A percentile compares a stretch with the other conserved stretches of the same genome.
phyloP scores from a whole-genome alignment of 2,113 vertebrate genomes.

The Zeus faber region DNA sequence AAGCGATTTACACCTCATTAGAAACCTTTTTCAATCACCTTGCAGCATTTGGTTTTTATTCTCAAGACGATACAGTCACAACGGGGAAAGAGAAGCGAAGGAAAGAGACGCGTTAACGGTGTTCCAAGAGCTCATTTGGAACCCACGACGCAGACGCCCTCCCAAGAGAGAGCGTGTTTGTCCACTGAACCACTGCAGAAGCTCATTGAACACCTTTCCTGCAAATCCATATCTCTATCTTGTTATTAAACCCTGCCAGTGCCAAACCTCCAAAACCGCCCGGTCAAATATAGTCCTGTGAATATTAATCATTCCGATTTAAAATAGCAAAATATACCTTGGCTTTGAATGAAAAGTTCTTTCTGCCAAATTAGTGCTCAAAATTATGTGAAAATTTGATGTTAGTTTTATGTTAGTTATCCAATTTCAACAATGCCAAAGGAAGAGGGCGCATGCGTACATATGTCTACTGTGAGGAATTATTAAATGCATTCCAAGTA shows the following conservation, averaged over 20 bases:
- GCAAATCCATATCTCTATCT: constrained; percentile 48
- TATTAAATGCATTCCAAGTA: constrained; percentile 24
- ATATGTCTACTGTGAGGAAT: constrained; percentile 15
- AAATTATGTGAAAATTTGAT: too few species aligned
- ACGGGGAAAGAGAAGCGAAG: constrained; percentile 19
- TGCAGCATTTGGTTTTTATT: constrained; percentile 8
- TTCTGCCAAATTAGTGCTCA: too few species aligned
- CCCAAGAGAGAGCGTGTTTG: constrained; percentile 57
- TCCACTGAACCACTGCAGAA: constrained; percentile 59
- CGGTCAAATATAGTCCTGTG: neutral
- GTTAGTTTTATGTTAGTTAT: too few species aligned
- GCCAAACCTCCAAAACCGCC: constrained; percentile 10
- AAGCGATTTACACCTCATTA: neutral
- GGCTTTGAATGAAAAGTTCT: too few species aligned
- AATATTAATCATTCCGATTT: neutral
- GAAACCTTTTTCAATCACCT: neutral
- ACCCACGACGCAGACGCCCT: constrained; percentile 41
- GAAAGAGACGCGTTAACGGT: constrained; percentile 46
- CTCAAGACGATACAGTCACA: neutral
- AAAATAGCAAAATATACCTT: neutral
- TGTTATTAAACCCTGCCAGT: constrained; percentile 20
- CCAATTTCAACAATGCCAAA: too few species aligned
- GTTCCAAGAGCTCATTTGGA: constrained; percentile 39
- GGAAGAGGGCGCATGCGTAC: constrained; percentile 7
- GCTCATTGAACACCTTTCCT: constrained; percentile 56